These are phyloP conservation scores for Drosophila gunungcola DNA, from an alignment of 1,140 invertebrate species.

Conservation along the genomic window DNA sequence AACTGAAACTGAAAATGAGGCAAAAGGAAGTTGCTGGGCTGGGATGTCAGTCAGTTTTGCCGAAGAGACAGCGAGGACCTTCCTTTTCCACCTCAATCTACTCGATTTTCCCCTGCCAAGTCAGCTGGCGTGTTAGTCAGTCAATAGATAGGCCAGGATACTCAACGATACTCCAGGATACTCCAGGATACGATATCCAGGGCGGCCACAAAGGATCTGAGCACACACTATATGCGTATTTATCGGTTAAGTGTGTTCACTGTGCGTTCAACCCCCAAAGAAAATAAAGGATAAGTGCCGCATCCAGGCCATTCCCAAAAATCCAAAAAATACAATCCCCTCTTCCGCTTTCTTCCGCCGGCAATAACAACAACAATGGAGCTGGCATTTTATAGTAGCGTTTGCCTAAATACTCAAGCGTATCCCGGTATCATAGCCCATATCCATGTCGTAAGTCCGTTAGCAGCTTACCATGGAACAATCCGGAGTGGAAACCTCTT, in stretches of 20 bases:
- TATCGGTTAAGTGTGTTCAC: conserved; percentile 47
- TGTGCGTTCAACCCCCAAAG: conserved; percentile 43
- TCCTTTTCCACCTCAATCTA: not conserved
- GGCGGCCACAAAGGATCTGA: conserved; percentile 23
- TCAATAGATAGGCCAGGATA: conserved; percentile 64
- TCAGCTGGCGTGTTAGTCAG: conserved; percentile 75
- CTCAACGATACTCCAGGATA: conserved; percentile 8
- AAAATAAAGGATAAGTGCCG: conserved; percentile 41
- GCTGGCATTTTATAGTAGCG: conserved; percentile 59
- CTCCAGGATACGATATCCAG: conserved; percentile 3
- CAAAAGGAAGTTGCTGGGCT: conserved; percentile 25
- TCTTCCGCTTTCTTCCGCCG: conserved; percentile 58
- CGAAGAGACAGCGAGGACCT: conserved; percentile 13
- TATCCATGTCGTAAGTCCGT: conserved; percentile 16
- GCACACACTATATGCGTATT: conserved; percentile 34
- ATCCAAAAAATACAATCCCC: conserved; percentile 32
- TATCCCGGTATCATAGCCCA: not conserved
- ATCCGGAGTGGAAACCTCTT: conserved; percentile 8
- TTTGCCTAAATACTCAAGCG: not conserved
- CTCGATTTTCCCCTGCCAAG: conserved; percentile 4
- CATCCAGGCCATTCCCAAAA: conserved; percentile 30
- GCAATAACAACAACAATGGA: conserved; percentile 68
- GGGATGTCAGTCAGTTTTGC: conserved; percentile 50
- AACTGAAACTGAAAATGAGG: conserved; percentile 21
- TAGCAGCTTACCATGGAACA: conserved; percentile 5